phyloP scores from a whole-genome alignment of 1,140 invertebrate species.

The Lepidurus apus region DNA sequence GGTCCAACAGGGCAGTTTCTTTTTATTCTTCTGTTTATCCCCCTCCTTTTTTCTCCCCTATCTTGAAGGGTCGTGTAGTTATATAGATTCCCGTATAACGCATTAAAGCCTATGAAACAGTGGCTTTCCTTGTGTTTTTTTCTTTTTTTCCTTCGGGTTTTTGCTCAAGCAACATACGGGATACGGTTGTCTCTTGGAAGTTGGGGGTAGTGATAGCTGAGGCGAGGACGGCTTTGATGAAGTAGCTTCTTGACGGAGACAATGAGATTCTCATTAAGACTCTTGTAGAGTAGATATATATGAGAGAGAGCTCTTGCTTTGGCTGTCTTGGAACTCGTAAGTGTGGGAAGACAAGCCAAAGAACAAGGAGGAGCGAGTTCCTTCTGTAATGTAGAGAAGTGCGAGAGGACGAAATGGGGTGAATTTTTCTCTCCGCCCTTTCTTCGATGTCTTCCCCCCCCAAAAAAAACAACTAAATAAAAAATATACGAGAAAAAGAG shows the following conservation, averaged over 20 bases:
- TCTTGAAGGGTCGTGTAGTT: no score
- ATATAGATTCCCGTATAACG: no score
- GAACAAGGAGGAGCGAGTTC: background rate
- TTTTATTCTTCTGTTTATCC: background rate
- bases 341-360: background rate
- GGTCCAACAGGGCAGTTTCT: background rate
- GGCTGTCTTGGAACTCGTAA: background rate
- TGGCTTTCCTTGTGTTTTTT: no score
- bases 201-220: constrained; percentile 9
- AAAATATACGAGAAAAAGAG: no score
- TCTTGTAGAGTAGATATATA: background rate
- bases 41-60: background rate
- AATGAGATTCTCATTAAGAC: constrained; percentile 12
- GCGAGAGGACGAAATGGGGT: no score
- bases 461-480: no score
- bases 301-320: constrained; percentile 11
- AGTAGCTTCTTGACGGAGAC: constrained; percentile 10
- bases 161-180: background rate
- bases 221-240: constrained; percentile 14
- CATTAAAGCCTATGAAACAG: no score
- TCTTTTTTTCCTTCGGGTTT: no score
- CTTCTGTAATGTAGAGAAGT: background rate
- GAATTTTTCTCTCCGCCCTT: no score
- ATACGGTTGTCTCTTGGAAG: background rate
- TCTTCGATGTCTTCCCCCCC: no score